These are phyloP conservation scores for Romanogobio albipinnatus DNA, from an alignment of 2,113 vertebrate genomes.

Conservation along the genomic window DNA sequence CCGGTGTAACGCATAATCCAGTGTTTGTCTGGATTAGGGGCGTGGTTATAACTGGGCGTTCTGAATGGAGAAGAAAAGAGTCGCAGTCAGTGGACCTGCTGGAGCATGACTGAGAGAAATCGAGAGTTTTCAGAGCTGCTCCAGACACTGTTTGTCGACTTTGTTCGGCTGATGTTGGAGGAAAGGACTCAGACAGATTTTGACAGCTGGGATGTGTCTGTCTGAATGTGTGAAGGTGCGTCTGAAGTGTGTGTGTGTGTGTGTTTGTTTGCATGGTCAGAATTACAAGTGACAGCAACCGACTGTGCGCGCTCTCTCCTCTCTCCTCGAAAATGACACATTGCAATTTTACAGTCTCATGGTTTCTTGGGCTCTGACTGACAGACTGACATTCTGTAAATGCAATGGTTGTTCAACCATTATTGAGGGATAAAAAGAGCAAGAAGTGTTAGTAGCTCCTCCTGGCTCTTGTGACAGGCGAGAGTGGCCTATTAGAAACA, in stretches of 20 bases:
- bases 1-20: conserved; percentile 99
- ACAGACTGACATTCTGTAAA: conserved; percentile 25
- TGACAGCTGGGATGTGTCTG: conserved; percentile 1
- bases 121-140: not conserved
- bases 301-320: not conserved
- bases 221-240: conserved; percentile 13
- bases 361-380: conserved; percentile 14
- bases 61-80: conserved; percentile 65
- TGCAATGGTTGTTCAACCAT: not conserved
- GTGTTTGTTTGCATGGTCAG: conserved; percentile 29
- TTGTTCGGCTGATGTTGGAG: not conserved
- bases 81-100: not conserved
- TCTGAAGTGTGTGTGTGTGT: not conserved
- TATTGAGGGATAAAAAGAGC: not conserved
- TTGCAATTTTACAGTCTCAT: conserved; percentile 5
- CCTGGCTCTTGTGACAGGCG: not conserved
- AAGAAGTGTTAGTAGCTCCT: not conserved
- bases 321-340: conserved; percentile 2
- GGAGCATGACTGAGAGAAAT: conserved; percentile 18
- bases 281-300: conserved; percentile 35
- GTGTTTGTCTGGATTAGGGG: conserved; percentile 94
- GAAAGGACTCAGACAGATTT: conserved; percentile 4
- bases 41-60: conserved; percentile 96
- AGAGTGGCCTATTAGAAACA: conserved; percentile 27
- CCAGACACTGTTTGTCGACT: not conserved